phyloP scores from a whole-genome alignment of 2,797 vertebrate genomes.

The Tokudaia muenninki region DNA sequence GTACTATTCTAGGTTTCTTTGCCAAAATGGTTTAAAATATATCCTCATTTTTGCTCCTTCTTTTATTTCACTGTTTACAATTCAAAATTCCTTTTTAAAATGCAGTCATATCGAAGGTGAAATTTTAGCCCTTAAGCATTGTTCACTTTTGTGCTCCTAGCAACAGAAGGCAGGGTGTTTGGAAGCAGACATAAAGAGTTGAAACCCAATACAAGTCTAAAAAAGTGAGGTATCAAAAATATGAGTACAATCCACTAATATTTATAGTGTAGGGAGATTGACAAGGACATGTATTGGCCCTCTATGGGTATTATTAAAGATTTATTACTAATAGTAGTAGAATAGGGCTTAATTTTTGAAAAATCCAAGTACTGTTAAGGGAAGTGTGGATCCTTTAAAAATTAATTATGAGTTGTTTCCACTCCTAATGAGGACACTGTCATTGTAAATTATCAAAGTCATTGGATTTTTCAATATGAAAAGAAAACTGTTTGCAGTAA shows the following conservation, averaged over 20 bases:
- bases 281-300: not conserved
- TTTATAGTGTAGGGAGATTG: not conserved
- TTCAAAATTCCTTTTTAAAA: not conserved
- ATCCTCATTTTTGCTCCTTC: not conserved
- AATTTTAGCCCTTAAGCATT: not conserved
- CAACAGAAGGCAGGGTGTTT: not conserved
- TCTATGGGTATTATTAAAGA: not conserved
- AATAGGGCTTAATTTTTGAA: slow-evolving; percentile 39
- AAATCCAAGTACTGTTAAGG: not conserved
- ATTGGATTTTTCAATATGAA: slow-evolving; percentile 35
- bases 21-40: not conserved
- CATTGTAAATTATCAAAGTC: slow-evolving; percentile 54
- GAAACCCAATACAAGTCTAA: slow-evolving; percentile 9
- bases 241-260: not conserved
- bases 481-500: slow-evolving; percentile 42
- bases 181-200: not conserved
- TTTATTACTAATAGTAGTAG: not conserved
- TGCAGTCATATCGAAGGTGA: not conserved
- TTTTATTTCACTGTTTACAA: not conserved
- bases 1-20: not conserved
- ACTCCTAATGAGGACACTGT: slow-evolving; percentile 11
- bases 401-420: slow-evolving; percentile 16
- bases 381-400: slow-evolving; percentile 49
- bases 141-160: not conserved
- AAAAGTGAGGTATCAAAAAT: slow-evolving; percentile 1